Percentiles rank a stretch among this genome's conserved stretches.
Conservation (phyloP, 2,797 vertebrate species). For the Bovichtus diacanthus region DNA sequence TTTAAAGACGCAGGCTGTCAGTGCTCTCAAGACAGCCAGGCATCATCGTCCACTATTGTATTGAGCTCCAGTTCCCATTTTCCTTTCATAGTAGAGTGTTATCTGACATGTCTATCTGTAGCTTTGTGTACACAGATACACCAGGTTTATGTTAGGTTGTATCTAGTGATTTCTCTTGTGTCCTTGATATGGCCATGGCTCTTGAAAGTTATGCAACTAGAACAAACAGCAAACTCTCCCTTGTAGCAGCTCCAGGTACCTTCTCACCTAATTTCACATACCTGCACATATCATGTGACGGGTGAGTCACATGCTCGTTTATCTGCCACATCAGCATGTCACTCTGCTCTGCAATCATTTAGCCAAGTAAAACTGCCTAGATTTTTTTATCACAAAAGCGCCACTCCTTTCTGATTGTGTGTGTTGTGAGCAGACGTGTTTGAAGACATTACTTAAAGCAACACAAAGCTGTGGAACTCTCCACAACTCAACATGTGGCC, state of each 20-base stretch:
- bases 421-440: background rate
- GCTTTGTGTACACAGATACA: too few species aligned
- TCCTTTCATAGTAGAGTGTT: too few species aligned
- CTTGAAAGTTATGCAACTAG: background rate
- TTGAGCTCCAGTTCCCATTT: too few species aligned
- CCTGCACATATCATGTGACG: background rate
- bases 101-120: too few species aligned
- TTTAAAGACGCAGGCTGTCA: too few species aligned
- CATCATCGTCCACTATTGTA: too few species aligned
- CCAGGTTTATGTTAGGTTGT: background rate
- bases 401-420: background rate
- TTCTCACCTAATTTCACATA: background rate
- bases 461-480: too few species aligned
- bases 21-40: too few species aligned
- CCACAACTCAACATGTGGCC: background rate
- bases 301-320: background rate
- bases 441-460: background rate
- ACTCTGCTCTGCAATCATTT: background rate
- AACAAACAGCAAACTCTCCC: background rate
- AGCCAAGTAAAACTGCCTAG: background rate
- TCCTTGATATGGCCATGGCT: background rate
- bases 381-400: background rate
- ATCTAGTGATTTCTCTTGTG: background rate
- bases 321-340: background rate
- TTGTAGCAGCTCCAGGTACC: background rate